Conservation (phyloP, 2,888 invertebrate genomes). For the Spisula solida region DNA sequence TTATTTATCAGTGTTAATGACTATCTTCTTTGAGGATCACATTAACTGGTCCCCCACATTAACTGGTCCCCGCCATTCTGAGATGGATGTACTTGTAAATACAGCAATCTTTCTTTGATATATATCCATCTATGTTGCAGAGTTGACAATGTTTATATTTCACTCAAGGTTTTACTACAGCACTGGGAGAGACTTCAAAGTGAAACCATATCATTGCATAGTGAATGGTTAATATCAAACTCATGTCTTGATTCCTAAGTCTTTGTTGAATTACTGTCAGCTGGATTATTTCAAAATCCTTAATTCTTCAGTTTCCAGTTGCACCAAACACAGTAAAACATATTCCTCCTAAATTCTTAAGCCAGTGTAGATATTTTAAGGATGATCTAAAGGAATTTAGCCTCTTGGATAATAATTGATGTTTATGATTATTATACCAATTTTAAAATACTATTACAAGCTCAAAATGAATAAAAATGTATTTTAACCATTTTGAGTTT, state of each 20-base stretch:
- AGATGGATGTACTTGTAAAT: background rate
- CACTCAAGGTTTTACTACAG: background rate
- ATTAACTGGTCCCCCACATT: background rate
- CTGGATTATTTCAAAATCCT: slow-evolving; percentile 9
- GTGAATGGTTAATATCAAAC: slow-evolving; percentile 9
- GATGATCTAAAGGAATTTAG: no score
- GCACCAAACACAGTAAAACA: background rate
- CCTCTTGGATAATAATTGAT: no score
- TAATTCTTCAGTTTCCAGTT: background rate
- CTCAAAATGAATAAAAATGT: no score
- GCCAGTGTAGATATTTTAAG: no score
- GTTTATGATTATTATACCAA: no score
- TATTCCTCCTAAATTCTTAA: background rate
- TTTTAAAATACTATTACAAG: no score
- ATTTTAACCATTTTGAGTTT: no score
- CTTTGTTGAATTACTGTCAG: background rate
- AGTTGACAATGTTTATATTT: slow-evolving; percentile 14
- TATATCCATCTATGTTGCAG: background rate
- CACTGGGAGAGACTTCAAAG: background rate
- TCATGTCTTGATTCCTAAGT: background rate
- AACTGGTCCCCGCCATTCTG: background rate
- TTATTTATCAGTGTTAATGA: no score
- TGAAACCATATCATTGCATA: background rate
- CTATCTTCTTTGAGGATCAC: background rate
- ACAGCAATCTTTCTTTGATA: background rate